Base-by-base conservation (phyloP, 2,888 invertebrate genomes). In the Aleiodes leptofemur region DNA sequence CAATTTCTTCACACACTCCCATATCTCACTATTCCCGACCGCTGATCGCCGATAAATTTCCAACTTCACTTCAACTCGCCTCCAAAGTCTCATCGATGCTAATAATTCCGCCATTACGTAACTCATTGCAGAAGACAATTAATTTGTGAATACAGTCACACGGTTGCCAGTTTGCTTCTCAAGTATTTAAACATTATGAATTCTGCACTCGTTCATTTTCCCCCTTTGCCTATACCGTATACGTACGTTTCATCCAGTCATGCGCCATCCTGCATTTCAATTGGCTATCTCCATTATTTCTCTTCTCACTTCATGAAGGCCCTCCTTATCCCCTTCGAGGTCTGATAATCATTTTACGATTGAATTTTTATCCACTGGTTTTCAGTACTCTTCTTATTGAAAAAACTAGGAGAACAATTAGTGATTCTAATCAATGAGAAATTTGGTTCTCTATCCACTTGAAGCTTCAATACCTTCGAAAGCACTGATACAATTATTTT, bases 251-350 rank as follows among this genome's bases (percentile, higher is more conserved):
- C 55, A 14, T 14, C 55, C 56, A 56, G 56, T 56, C 11, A 69
- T 69, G 9, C 14, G 38, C 56, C 43, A n/a, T 55, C 43, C 38
- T 70, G 69, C 69, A 70, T 70, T 38, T 70, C 69, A 70, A 70
- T 70, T 69, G 68, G 34, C 31, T 16, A 53, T 6, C 29, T 57
- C 31, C 31, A 51, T 53, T 53, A 50, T 31, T 69, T 69, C 31
- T 38, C 38, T 57, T 31, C 59, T 59, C n/a, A 34, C 43, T 31
- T 29, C 34, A 59, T 34, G 43, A 34, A 31, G n/a, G 5, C 59
- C 14, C 29, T 57, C 6, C 34, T 14, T 14, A 31, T 34, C 59
- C 34, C 34, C 6, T 6, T n/a, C 2, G 34, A 59, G 34, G 34
- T 14, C 29, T 29, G n/a, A 59, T 59, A n/a, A 59, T 38, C 59